A percentile compares a stretch with the other conserved stretches of the same genome.
These are phyloP conservation scores for Fregata magnificens DNA, from an alignment of 2,113 vertebrate species.

Conservation along the genomic window DNA sequence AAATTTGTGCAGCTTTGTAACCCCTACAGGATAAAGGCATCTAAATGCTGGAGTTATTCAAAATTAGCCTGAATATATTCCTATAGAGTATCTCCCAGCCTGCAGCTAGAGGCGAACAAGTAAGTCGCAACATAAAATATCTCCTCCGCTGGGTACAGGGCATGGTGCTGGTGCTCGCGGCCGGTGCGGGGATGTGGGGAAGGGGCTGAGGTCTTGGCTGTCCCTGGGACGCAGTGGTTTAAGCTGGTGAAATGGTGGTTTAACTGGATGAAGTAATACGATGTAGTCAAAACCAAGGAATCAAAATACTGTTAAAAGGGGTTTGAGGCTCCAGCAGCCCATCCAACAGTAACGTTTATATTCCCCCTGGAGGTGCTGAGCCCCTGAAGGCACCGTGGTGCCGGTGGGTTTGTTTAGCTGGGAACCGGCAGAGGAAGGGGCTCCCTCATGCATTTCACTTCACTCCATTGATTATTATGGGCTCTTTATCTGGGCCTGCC, in stretches of 20 bases:
- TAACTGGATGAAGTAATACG: background rate
- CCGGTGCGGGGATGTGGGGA: rapidly evolving
- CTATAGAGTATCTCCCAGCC: background rate
- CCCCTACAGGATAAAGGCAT: background rate
- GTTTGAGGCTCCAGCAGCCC: background rate
- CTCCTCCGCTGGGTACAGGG: rapidly evolving
- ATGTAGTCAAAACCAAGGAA: background rate
- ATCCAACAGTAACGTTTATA: rapidly evolving
- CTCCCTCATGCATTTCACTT: background rate
- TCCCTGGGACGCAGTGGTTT: rapidly evolving
- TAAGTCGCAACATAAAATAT: background rate
- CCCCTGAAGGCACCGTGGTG: background rate
- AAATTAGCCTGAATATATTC: background rate
- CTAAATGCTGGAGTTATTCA: background rate
- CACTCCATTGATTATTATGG: background rate
- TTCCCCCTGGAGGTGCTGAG: rapidly evolving
- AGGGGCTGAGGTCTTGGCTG: background rate
- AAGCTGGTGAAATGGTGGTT: background rate
- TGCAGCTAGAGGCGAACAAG: background rate
- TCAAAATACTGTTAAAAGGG: rapidly evolving
- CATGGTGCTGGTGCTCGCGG: background rate
- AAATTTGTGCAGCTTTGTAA: background rate
- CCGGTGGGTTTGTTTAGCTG: background rate
- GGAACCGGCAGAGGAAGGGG: background rate
- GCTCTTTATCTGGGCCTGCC: background rate